Percentiles rank a stretch among this genome's conserved stretches.
These are phyloP conservation scores for Zaprionus tsacasi DNA, from an alignment of 1,140 invertebrate genomes.

Conservation along the genomic window DNA sequence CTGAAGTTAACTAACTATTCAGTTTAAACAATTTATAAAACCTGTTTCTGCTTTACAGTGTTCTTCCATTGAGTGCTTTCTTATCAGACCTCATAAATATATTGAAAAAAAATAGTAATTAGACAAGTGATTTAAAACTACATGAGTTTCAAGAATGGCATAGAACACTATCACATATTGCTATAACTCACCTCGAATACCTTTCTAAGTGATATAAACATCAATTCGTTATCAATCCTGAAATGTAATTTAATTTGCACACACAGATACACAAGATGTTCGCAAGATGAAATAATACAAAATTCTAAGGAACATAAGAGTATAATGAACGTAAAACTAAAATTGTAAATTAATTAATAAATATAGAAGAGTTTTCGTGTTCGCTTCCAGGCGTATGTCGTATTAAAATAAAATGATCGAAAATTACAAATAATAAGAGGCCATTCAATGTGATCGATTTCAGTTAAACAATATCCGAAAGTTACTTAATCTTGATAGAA, in stretches of 20 bases:
- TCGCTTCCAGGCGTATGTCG: background rate
- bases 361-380: conserved; percentile 4
- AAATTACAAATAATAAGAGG: background rate
- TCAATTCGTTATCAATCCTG: conserved; percentile 3
- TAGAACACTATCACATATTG: too few relatives aligned
- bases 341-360: conserved; percentile 5
- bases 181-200: background rate
- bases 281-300: conserved; percentile 18
- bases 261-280: conserved; percentile 4
- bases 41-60: background rate
- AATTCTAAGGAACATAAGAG: conserved; percentile 13
- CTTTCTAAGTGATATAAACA: background rate
- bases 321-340: conserved; percentile 16
- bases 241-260: conserved; percentile 29
- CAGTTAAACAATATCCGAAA: conserved; percentile 12
- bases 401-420: background rate
- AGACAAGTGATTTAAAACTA: too few relatives aligned
- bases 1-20: background rate
- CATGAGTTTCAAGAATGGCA: too few relatives aligned
- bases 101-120: too few relatives aligned
- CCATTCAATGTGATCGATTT: background rate
- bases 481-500: conserved; percentile 20
- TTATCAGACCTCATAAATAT: background rate
- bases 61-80: background rate
- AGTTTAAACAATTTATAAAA: background rate